These are phyloP conservation scores for Drosophila kohkoa DNA, from an alignment of 1,140 invertebrate genomes.

Conservation along the genomic window DNA sequence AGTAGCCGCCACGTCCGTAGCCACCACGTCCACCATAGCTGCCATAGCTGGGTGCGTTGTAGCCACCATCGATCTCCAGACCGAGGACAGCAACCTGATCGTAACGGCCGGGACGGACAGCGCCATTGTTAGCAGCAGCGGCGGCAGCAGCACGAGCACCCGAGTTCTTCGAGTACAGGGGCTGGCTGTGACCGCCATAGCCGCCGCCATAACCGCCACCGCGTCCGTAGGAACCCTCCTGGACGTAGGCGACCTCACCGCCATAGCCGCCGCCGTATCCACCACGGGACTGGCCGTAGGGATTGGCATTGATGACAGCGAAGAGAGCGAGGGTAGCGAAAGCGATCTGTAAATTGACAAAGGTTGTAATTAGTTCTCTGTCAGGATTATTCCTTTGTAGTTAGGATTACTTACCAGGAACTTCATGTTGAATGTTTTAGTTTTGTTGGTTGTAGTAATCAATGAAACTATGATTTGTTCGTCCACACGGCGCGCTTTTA, in stretches of 20 bases:
- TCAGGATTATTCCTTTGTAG: neutral
- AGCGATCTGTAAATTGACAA: constrained; percentile 39
- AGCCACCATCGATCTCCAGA: constrained; percentile 52
- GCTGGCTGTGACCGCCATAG: constrained; percentile 24
- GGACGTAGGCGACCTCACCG: constrained; percentile 36
- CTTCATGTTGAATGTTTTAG: constrained; percentile 74
- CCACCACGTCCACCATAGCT: constrained; percentile 7
- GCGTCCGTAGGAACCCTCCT: constrained; percentile 38
- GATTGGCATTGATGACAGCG: constrained; percentile 60
- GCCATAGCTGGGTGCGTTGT: constrained; percentile 27
- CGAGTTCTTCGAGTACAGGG: constrained; percentile 17
- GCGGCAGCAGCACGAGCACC: constrained; percentile 49
- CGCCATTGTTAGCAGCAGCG: constrained; percentile 42
- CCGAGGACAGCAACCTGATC: constrained; percentile 38
- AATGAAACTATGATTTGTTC: constrained; percentile 78
- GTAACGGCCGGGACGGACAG: constrained; percentile 52
- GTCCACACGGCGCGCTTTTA: constrained; percentile 58
- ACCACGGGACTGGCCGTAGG: constrained; percentile 32
- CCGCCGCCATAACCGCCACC: constrained; percentile 24
- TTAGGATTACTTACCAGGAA: constrained; percentile 73
- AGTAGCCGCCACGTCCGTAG: constrained; percentile 51
- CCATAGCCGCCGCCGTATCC: constrained; percentile 43
- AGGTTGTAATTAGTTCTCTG: constrained; percentile 32
- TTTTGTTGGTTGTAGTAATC: constrained; percentile 78
- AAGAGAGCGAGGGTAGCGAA: constrained; percentile 62